Percentiles rank a stretch among this genome's conserved stretches.
Evolutionary conservation across 1,140 invertebrate species (phyloP).

Genomic region (Drosophila lowei): DNA sequence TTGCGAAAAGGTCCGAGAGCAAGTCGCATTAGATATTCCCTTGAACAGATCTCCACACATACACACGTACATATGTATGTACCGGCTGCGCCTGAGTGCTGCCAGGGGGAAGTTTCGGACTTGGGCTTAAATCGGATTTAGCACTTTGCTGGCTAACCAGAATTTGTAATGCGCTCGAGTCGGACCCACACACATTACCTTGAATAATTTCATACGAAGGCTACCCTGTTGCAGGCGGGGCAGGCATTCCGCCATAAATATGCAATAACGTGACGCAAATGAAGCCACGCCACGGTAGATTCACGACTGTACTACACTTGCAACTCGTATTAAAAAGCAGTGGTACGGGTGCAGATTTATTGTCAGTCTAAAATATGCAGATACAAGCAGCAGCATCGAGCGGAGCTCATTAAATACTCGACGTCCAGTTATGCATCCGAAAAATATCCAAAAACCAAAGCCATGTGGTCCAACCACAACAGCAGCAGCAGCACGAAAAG

Average conservation of each 20-base stretch:
- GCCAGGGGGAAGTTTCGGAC: conserved; percentile 12
- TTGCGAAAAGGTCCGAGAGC: conserved; percentile 43
- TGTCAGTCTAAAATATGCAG: conserved; percentile 24
- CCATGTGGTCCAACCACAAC: conserved; percentile 25
- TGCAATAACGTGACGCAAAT: conserved; percentile 57
- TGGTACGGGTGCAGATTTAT: conserved; percentile 48
- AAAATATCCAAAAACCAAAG: conserved; percentile 41
- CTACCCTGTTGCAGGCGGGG: conserved; percentile 17
- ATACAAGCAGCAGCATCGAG: conserved; percentile 6
- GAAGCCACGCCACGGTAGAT: conserved; percentile 32
- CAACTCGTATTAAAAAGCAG: neutral
- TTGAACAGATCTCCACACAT: conserved; percentile 19
- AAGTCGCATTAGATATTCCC: conserved; percentile 56
- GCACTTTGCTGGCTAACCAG: conserved; percentile 64
- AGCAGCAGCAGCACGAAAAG: too few relatives aligned
- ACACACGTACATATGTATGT: neutral
- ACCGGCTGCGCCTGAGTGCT: conserved; percentile 4
- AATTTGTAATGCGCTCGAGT: conserved; percentile 45
- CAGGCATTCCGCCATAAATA: conserved; percentile 39
- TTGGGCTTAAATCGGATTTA: conserved; percentile 72
- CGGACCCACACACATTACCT: conserved; percentile 43
- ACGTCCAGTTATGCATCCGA: conserved; percentile 31
- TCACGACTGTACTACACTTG: conserved; percentile 21
- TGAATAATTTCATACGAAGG: conserved; percentile 62
- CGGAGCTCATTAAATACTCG: conserved; percentile 17